Evolutionary conservation across 2,888 invertebrate species (phyloP), one percentile per base, ranked within the genome.

Genomic region (Nemurella pictetii): DNA sequence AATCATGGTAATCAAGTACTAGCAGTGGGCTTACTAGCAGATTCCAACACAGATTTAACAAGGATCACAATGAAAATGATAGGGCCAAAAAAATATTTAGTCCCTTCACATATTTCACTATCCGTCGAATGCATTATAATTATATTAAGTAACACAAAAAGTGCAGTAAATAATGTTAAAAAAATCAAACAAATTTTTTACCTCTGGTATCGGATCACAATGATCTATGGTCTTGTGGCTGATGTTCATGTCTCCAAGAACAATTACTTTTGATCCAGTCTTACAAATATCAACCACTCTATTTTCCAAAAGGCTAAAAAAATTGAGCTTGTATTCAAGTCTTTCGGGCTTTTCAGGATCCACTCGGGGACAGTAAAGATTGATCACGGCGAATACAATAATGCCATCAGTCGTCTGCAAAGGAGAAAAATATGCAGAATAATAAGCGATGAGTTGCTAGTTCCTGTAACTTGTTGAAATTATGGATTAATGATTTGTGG

Each of bases 361-460:
- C 25, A 90, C 91, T 80, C 91, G 87, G 0, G 92, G 92, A 87
- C 91, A 91, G 88, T 92, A 92, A 15, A 92, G 90, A 87, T 92
- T 92, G 85, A 92, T 90, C 7, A 92, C 86, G 4, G 87, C 87
- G 26, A 89, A 75, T n/a, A 35, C 4, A 12, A 55, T 55, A 20
- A 55, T 55, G 9, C 12, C 55, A 55, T 78, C 29, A 20, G 83
- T 26, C 20, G 35, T 25, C 85, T 85, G 28, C 3, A 83, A 80
- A 55, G 20, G 26, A n/a, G 30, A 83, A 80, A 35, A n/a, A 7
- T 83, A 28, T 55, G n/a, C 15, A 12, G 77, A 9, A 3, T 83
- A 83, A 29, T 28, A 28, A 12, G 4, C 36, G 36, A 32, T 29
- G 28, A 28, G 25, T 20, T 29, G 27, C n/a, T n/a, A n/a, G n/a